Base-by-base conservation (phyloP, 2,797 vertebrate species). In the Spinus pinus region DNA sequence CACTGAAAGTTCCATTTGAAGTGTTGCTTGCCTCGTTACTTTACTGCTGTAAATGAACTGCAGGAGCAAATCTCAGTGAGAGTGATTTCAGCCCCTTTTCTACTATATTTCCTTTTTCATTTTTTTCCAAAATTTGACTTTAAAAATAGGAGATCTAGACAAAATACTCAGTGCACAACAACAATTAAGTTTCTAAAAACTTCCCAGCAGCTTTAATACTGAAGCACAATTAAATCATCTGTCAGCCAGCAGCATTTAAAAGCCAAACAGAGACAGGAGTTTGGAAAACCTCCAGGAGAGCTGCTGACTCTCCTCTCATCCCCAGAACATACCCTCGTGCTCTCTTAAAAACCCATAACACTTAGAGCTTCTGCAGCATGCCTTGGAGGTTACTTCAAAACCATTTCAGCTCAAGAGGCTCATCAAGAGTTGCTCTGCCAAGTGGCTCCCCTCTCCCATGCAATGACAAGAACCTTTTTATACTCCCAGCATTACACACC, bases 221-320 rank as follows among this genome's bases (percentile, higher is more conserved):
- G 42, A 73, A 80, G 35, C 10, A 66, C 50, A 86, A 89, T 85
- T 78, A 94, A 88, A 86, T 91, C 31, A 88, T 70, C 78, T 90
- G 86, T 88, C 88, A 88, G 51, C 42, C 56, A 86, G 62, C n/a
- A 86, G 70, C 72, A 82, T 80, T 77, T 78, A 81, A 60, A 86
- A 94, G 58, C 75, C 70, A 92, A 39, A 80, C 3, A 75, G 51
- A 88, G 83, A 79, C 33, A 93, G 23, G 35, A 75, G 62, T 37
- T 37, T 88, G 90, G 71, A 93, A 75, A 57, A 90, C 23, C 14
- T 75, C 69, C 82, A 93, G 72, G 77, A 86, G 88, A 86, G 69
- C 73, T 50, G 17, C 44, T 74, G 39, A 24, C 28, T 47, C 46
- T 56, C 13, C 61, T 42, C 67, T 64, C 50, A 28, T 12, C 69